Base-by-base conservation (phyloP, 2,797 vertebrate genomes). In the Notamacropus eugenii region DNA sequence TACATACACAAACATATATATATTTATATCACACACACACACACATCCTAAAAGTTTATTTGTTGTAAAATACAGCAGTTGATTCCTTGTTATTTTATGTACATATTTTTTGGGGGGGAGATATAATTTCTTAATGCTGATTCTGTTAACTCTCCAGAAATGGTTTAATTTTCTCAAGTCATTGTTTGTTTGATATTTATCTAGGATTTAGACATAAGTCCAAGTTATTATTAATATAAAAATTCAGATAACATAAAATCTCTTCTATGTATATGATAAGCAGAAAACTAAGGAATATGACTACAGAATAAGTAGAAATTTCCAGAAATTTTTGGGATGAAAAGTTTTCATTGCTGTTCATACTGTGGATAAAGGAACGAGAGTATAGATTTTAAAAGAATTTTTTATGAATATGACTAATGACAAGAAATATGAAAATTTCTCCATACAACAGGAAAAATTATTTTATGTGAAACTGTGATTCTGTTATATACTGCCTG, bases 151-250 rank as follows among this genome's bases (percentile, higher is more conserved):
- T 82, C 67, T 82, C 19, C 22, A 40, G 67, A 46, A 93, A 90
- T 92, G 0, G 24, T 29, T 27, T 96, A 1, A 4, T 87, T 74
- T 93, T 94, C 55, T 22, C 82, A 82, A 92, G 93, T 19, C 90
- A 40, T 91, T 40, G 24, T 96, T 94, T 91, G 19, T 50, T 95
- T 98, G 67, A 34, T 67, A 54, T 96, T 96, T 94, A 93, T 92
- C 92, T 34, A 92, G 29, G 87, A 91, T 54, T 93, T 50, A 67
- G 62, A 96, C 92, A 91, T 58, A 55, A 54, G 12, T 93, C 28
- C 54, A 34, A 82, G 46, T 95, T 95, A 54, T 92, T 59, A 96
- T 97, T 97, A 96, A 96, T 95, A 95, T 96, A 96, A 58, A 95
- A 92, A 52, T 6, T 54, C 55, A 22, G 67, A 29, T 74, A 90